A percentile compares a stretch with the other conserved stretches of the same genome.
Evolutionary conservation across 1,140 invertebrate species (phyloP).

Genomic region (Brachionus paranguensis): DNA sequence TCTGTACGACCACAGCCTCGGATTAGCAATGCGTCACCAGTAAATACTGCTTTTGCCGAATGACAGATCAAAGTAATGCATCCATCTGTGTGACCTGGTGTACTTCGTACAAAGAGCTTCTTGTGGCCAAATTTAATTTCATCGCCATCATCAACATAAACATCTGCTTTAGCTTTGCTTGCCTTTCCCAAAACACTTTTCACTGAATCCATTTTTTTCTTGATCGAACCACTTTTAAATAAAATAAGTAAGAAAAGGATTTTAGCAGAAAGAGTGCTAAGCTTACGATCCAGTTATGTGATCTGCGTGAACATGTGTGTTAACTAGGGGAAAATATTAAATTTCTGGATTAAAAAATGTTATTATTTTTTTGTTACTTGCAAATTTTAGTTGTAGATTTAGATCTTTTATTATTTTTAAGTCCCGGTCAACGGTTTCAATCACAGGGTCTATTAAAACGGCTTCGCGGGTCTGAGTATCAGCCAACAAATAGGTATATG

Average conservation of each 20-base stretch:
- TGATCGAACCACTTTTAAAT: neutral
- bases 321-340: constrained; percentile 62
- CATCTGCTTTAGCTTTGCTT: constrained; percentile 73
- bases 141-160: constrained; percentile 69
- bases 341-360: constrained; percentile 40
- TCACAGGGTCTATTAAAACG: constrained; percentile 89
- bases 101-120: constrained; percentile 51
- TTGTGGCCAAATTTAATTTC: constrained; percentile 63
- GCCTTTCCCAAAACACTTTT: constrained; percentile 56
- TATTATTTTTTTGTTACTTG: constrained; percentile 61
- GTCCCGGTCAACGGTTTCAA: constrained; percentile 64
- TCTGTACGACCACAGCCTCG: constrained; percentile 66
- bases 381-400: constrained; percentile 71
- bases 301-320: constrained; percentile 97
- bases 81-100: constrained; percentile 92
- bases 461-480: constrained; percentile 71
- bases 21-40: constrained; percentile 87
- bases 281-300: constrained; percentile 78
- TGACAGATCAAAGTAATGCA: constrained; percentile 68
- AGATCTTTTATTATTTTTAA: constrained; percentile 44
- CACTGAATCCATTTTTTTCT: neutral
- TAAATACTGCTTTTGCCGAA: constrained; percentile 75
- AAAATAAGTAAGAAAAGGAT: neutral
- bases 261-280: neutral
- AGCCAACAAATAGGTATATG: constrained; percentile 90